These are phyloP conservation scores for Hypanus sabinus DNA, from an alignment of 2,113 vertebrate genomes.

Conservation along the genomic window DNA sequence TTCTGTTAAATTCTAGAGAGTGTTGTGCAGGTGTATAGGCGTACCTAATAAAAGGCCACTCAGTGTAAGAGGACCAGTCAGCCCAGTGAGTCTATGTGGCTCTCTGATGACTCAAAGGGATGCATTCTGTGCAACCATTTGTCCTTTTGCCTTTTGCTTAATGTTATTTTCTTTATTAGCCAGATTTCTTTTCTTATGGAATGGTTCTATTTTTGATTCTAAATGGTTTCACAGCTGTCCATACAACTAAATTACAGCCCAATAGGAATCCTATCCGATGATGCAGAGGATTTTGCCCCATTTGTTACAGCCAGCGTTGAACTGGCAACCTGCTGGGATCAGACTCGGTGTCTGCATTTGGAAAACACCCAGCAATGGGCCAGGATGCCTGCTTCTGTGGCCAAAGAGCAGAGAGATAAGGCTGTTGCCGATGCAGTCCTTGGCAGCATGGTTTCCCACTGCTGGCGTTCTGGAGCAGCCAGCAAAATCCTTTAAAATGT, in stretches of 20 bases:
- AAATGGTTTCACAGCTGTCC: neutral
- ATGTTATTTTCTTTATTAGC: neutral
- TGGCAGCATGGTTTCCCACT: neutral
- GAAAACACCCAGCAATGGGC: neutral
- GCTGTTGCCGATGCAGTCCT: neutral
- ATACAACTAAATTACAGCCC: neutral
- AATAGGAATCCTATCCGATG: neutral
- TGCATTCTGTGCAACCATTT: neutral
- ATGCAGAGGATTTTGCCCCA: neutral
- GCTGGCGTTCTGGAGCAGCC: neutral
- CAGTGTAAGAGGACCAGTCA: too few relatives aligned
- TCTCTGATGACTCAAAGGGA: neutral
- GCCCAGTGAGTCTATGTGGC: too few relatives aligned
- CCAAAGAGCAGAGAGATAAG: neutral
- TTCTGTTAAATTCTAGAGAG: too few relatives aligned
- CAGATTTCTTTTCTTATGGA: neutral
- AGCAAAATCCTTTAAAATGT: neutral
- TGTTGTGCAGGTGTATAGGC: too few relatives aligned
- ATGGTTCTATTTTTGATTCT: neutral
- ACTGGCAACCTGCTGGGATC: neutral
- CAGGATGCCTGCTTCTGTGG: neutral
- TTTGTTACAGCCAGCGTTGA: neutral
- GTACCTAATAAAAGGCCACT: too few relatives aligned
- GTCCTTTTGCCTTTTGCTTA: neutral
- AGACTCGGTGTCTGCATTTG: neutral